Percentiles rank a stretch among this genome's conserved stretches.
Conservation (phyloP, 1,140 invertebrate genomes). For the Drosophila repletoides region DNA sequence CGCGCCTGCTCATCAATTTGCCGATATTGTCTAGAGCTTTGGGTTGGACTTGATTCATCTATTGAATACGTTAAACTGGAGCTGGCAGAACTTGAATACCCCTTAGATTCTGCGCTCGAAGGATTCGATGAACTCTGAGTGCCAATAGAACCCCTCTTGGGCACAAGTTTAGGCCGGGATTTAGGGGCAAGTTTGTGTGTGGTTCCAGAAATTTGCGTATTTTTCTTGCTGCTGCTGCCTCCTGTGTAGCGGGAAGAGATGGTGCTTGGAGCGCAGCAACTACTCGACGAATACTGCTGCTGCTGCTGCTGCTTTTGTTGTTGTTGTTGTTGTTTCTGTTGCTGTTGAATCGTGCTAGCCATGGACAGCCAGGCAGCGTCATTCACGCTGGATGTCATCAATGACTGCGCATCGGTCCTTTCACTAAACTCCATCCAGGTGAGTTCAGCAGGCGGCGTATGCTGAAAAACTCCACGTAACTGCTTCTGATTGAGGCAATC, state of each 20-base stretch:
- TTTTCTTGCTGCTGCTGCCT: background rate
- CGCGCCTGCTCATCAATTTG: conserved; percentile 3
- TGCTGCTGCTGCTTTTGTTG: background rate
- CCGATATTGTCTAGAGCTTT: background rate
- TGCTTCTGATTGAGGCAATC: conserved; percentile 50
- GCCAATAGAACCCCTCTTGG: background rate
- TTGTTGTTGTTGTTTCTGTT: background rate
- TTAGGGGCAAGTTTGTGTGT: conserved; percentile 1
- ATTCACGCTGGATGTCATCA: background rate
- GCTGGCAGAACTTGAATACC: too few relatives aligned
- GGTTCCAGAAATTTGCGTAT: background rate
- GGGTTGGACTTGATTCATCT: background rate
- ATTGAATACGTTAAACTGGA: background rate
- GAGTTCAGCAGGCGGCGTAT: conserved; percentile 34
- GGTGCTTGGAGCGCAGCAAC: too few relatives aligned
- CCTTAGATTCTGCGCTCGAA: background rate
- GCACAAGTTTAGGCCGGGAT: conserved; percentile 16
- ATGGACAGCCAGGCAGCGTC: conserved; percentile 11
- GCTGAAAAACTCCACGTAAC: conserved; percentile 42
- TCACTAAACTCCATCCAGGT: conserved; percentile 47
- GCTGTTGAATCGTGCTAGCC: conserved; percentile 1
- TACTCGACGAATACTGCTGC: too few relatives aligned
- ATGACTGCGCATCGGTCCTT: background rate
- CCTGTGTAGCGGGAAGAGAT: background rate
- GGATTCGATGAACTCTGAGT: background rate